These are phyloP conservation scores for Iguana delicatissima DNA, from an alignment of 2,797 vertebrate species.

Conservation along the genomic window DNA sequence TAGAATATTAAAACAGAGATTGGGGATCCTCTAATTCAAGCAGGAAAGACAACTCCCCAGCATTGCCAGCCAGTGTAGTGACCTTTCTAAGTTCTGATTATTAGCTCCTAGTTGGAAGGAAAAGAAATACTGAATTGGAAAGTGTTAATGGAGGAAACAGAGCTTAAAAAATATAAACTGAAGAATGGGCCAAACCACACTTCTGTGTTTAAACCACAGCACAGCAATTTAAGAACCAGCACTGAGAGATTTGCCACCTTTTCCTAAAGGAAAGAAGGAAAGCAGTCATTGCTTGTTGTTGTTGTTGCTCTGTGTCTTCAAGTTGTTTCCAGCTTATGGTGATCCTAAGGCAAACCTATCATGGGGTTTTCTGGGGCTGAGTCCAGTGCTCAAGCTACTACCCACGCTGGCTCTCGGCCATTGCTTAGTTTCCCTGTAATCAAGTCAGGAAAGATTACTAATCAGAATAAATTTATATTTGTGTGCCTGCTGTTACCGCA, in stretches of 20 bases:
- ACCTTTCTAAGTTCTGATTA: too few relatives aligned
- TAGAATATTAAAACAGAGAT: neutral
- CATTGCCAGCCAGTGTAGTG: neutral
- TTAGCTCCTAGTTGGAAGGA: too few relatives aligned
- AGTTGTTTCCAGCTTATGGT: too few relatives aligned
- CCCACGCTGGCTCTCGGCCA: neutral
- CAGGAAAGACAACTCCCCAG: neutral
- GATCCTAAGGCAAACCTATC: too few relatives aligned
- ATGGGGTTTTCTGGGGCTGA: too few relatives aligned
- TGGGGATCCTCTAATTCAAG: neutral
- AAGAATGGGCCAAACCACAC: slow-evolving; percentile 18
- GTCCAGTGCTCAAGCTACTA: too few relatives aligned
- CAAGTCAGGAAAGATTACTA: neutral
- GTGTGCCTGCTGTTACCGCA: too few relatives aligned
- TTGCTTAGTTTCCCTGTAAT: slow-evolving; percentile 18
- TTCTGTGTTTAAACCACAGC: neutral
- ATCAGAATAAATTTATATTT: neutral
- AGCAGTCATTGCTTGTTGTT: neutral
- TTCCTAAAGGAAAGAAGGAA: neutral
- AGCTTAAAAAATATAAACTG: slow-evolving; percentile 10
- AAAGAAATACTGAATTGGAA: neutral
- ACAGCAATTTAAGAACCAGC: neutral
- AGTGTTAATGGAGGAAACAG: slow-evolving; percentile 26
- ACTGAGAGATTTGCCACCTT: slow-evolving; percentile 1
- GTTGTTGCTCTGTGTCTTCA: too few relatives aligned